Base-by-base conservation (phyloP, 1,140 invertebrate species). In the Bombus pascuorum region DNA sequence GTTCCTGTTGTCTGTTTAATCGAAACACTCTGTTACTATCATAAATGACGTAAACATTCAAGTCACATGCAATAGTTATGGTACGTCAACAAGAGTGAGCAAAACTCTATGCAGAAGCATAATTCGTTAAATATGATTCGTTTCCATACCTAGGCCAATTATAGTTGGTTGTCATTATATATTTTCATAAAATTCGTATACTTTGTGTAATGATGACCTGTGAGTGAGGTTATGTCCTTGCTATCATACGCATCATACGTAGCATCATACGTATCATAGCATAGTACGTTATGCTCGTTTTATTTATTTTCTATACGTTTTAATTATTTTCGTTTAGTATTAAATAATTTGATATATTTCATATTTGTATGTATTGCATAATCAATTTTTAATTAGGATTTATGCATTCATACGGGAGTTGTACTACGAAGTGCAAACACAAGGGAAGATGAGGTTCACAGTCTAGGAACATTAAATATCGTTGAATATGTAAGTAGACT, bases 341-440 rank as follows among this genome's bases (percentile, higher is more conserved):
- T 1, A 9, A 47, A 53, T 44, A 74, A 47, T 75, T 8, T 32
- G 6, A 37, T n/a, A 28, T 22, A 59, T 76, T 12, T n/a, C 39
- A 28, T 37, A 73, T 15, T 37, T 15, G 22, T 34, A 32, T 18
- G 9, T 44, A 32, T 74, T 25, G 13, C 9, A 66, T 66, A 18
- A 47, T 39, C 13, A 10, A 71, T 81, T 86, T 10, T 75, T 85
- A 87, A 91, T 91, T 83, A 96, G 95, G 95, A 95, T 88, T 88
- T 95, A 47, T 95, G 93, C 81, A 95, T 94, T 85, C 94, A 95
- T 57, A 93, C 93, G 10, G 94, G 94, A 18, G 94, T 96, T 73
- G 94, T 95, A 47, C 87, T 95, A 37, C 91, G 92, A 75, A 93
- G 93, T 82, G 89, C 92, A 72, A 93, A 93, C 81, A 93, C 91